These are phyloP conservation scores for Geopemphigus sp. DNA, from an alignment of 1,140 invertebrate species.

Conservation along the genomic window DNA sequence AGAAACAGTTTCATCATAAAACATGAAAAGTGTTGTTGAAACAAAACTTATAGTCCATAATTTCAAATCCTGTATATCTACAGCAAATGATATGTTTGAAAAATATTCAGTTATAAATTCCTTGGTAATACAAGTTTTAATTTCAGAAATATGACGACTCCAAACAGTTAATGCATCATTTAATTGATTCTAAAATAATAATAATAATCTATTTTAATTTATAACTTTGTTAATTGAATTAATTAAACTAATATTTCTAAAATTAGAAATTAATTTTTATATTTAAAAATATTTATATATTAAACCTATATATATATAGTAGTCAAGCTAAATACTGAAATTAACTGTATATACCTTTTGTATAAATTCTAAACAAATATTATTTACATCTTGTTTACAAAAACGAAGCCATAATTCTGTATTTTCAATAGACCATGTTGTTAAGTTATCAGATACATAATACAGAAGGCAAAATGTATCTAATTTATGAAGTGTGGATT, in stretches of 20 bases:
- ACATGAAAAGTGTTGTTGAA: conserved; percentile 30
- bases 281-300: too few relatives aligned
- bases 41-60: conserved; percentile 33
- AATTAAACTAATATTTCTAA: too few relatives aligned
- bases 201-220: background rate
- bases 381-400: conserved; percentile 35
- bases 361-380: conserved; percentile 31
- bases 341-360: conserved; percentile 10
- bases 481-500: conserved; percentile 30
- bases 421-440: conserved; percentile 36
- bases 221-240: too few relatives aligned
- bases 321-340: background rate
- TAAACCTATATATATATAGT: too few relatives aligned
- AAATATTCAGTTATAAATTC: conserved; percentile 44
- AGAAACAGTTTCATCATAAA: conserved; percentile 37
- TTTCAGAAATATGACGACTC: conserved; percentile 43
- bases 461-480: conserved; percentile 40
- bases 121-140: conserved; percentile 9
- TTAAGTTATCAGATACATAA: conserved; percentile 3
- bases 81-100: conserved; percentile 20
- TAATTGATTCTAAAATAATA: conserved; percentile 26
- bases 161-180: conserved; percentile 37
- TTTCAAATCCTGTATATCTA: conserved; percentile 33
- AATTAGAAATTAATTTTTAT: background rate
- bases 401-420: conserved; percentile 43